Evolutionary conservation across 1,140 invertebrate genomes (phyloP), one percentile per base, ranked within the genome.

Genomic region (Saxidomus purpurata): DNA sequence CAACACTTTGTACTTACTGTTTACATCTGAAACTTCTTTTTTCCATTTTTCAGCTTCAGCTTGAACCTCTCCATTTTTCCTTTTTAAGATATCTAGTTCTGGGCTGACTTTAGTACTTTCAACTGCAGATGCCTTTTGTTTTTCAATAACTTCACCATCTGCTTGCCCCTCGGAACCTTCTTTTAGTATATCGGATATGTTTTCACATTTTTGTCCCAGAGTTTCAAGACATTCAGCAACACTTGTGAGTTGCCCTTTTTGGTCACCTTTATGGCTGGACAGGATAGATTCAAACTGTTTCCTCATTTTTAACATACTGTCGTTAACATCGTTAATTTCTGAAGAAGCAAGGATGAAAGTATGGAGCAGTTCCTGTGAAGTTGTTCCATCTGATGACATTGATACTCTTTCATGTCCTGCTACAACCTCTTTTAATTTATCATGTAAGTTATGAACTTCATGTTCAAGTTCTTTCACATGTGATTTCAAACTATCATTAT

Each of bases 251-350:
- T 91, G 76, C 13, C 77, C 47, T 61, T 85, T 90, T 36, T 83
- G 80, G 36, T 93, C 91, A 6, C 91, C 91, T 43, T 90, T 71
- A n/a, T 92, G 71, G 36, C 63, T 90, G 31, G 76, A 59, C 28
- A 93, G 15, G 83, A 93, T 91, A 69, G 77, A 67, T 77, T 91
- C 91, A 87, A 93, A 94, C 25, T 89, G 90, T 36, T 92, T 90
- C 40, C 90, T 90, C 1, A 93, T 69, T 34, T 91, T 55, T 25
- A 91, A 80, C 19, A 94, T 77, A 90, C 89, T 88, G 59, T 89
- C 79, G 47, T 87, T 93, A 34, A 94, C 80, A 47, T 94, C 93
- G 76, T 93, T 92, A 69, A 94, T 91, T 74, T 94, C 92, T 2
- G 93, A 91, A 38, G 93, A 90, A 0, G 92, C 90, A 40, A 91